A percentile compares a stretch with the other conserved stretches of the same genome.
phyloP scores from a whole-genome alignment of 2,888 invertebrate genomes.

The Lucinisca nassula region DNA sequence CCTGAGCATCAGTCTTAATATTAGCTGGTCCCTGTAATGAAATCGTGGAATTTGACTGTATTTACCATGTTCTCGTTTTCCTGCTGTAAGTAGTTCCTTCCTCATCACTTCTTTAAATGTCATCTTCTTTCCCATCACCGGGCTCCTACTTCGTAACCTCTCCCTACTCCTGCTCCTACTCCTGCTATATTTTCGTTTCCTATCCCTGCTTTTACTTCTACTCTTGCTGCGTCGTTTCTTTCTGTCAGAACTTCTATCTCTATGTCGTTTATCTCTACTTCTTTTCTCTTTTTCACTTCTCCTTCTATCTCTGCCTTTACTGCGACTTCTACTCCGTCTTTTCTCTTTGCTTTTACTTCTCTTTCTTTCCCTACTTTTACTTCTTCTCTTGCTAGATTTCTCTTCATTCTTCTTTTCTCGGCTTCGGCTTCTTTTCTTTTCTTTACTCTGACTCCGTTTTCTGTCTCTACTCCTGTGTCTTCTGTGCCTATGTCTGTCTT shows the following conservation, averaged over 20 bases:
- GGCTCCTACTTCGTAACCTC: conserved; percentile 65
- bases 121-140: conserved; percentile 76
- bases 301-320: conserved; percentile 48
- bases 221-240: conserved; percentile 60
- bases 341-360: conserved; percentile 56
- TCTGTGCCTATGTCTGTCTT: conserved; percentile 59
- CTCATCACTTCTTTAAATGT: conserved; percentile 86
- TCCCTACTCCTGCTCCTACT: conserved; percentile 62
- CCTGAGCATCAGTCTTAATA: no score
- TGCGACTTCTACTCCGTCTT: conserved; percentile 44
- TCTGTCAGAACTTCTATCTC: conserved; percentile 63
- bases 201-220: conserved; percentile 60
- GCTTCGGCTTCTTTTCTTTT: conserved; percentile 54
- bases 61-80: no score
- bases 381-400: conserved; percentile 49
- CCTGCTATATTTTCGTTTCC: conserved; percentile 27
- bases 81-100: conserved; percentile 82
- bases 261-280: conserved; percentile 60
- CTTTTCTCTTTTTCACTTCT: conserved; percentile 60
- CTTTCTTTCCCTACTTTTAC: conserved; percentile 55
- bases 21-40: no score
- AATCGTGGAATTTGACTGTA: no score
- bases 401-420: conserved; percentile 53
- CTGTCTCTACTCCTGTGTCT: conserved; percentile 58
- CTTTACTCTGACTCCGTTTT: conserved; percentile 47